Conservation (phyloP, 2,888 invertebrate species). For the Euproctis similis region DNA sequence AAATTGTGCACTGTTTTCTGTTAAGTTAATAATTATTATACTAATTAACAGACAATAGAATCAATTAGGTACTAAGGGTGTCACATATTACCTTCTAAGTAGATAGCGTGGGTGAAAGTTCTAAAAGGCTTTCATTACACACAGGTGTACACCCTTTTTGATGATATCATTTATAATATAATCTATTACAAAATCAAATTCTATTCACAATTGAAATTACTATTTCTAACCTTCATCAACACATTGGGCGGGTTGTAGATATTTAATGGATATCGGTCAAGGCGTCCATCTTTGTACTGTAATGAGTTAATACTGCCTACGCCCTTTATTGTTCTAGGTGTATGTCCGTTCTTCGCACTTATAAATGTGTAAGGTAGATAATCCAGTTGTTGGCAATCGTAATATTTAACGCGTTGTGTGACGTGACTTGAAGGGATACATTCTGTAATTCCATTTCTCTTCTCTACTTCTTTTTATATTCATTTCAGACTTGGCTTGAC, state of each 20-base stretch:
- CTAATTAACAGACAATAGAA: too few relatives aligned
- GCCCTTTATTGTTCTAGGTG: constrained; percentile 66
- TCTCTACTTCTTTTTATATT: too few relatives aligned
- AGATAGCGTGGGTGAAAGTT: background rate
- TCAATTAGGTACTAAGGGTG: too few relatives aligned
- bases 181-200: constrained; percentile 1
- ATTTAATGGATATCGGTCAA: constrained; percentile 71
- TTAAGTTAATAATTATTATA: too few relatives aligned
- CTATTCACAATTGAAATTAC: constrained; percentile 4
- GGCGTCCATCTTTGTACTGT: constrained; percentile 58
- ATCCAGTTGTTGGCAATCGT: too few relatives aligned
- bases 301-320: constrained; percentile 69
- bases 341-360: constrained; percentile 55
- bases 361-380: constrained; percentile 51
- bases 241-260: constrained; percentile 29
- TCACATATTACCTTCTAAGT: too few relatives aligned
- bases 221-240: constrained; percentile 16
- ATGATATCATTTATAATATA: constrained; percentile 2
- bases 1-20: too few relatives aligned
- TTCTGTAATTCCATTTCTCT: too few relatives aligned
- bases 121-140: background rate
- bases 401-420: too few relatives aligned
- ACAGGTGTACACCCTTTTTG: constrained; percentile 5
- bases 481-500: too few relatives aligned
- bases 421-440: too few relatives aligned